Evolutionary conservation across 2,113 vertebrate species (phyloP).

Genomic region (Chaenocephalus aceratus): DNA sequence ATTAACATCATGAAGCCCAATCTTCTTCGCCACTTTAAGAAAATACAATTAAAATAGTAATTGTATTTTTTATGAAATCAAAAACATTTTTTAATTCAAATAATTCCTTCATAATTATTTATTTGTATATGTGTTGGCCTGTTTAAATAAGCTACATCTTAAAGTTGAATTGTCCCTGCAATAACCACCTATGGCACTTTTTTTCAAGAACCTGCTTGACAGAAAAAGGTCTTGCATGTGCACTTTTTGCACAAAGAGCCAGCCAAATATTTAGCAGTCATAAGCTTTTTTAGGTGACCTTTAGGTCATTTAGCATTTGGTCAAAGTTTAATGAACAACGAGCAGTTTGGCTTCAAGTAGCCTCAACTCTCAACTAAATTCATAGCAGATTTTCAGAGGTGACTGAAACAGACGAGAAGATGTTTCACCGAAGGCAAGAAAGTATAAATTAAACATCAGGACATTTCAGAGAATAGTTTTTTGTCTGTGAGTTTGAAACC

Average conservation of each 20-base stretch:
- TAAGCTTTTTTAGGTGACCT: slow-evolving; percentile 99
- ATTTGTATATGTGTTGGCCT: neutral
- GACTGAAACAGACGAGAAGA: slow-evolving; percentile 47
- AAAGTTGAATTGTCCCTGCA: neutral
- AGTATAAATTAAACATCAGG: slow-evolving; percentile 25
- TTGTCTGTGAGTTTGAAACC: neutral
- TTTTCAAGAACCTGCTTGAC: slow-evolving; percentile 8
- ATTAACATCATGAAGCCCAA: neutral
- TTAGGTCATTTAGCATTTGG: slow-evolving; percentile 92
- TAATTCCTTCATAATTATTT: neutral
- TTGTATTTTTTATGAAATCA: neutral
- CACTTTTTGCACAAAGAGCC: slow-evolving; percentile 88
- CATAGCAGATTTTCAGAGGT: slow-evolving; percentile 82
- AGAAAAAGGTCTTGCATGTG: slow-evolving; percentile 78
- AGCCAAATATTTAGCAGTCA: slow-evolving; percentile 91
- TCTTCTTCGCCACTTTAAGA: neutral
- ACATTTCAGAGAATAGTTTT: slow-evolving; percentile 1
- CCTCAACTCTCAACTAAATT: slow-evolving; percentile 80
- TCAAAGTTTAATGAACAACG: slow-evolving; percentile 99
- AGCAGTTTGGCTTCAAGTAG: slow-evolving; percentile 89
- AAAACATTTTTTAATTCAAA: neutral
- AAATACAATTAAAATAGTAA: neutral
- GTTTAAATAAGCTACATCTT: neutral
- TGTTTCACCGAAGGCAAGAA: slow-evolving; percentile 34
- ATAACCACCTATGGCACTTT: slow-evolving; percentile 2